A percentile compares a stretch with the other conserved stretches of the same genome.
Evolutionary conservation across 1,140 invertebrate species (phyloP).

Genomic region (Mycetomoellerius zeteki): DNA sequence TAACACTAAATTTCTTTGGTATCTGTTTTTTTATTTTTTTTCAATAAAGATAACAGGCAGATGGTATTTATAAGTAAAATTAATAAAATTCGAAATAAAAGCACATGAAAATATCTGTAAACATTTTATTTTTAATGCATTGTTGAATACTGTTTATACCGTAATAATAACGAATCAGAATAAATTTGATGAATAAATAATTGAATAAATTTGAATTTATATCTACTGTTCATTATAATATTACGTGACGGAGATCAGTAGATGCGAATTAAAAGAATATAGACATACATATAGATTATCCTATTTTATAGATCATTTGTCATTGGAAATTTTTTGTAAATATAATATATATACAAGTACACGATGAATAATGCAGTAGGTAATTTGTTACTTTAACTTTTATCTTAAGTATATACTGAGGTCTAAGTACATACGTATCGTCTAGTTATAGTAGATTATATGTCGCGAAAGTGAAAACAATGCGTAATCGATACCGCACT

Average conservation of each 20-base stretch:
- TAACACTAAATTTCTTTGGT: too few species aligned
- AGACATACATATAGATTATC: not conserved
- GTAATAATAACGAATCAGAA: not conserved
- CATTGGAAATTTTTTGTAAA: not conserved
- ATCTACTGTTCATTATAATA: not conserved
- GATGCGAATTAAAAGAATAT: not conserved
- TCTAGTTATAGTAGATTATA: conserved; percentile 43
- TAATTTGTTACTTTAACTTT: conserved; percentile 25
- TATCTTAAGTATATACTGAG: not conserved
- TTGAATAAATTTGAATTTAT: not conserved
- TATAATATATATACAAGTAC: not conserved
- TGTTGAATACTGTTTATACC: not conserved
- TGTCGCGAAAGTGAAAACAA: conserved; percentile 9
- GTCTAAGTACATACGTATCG: conserved; percentile 9
- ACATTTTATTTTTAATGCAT: not conserved
- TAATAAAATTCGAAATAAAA: not conserved
- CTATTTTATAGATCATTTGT: not conserved
- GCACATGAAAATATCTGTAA: not conserved
- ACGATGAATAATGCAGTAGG: not conserved
- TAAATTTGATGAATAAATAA: not conserved
- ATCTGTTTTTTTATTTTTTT: not conserved
- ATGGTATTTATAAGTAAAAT: not conserved
- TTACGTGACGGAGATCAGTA: not conserved
- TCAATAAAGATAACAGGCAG: not conserved
- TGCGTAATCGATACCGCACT: conserved; percentile 17